Conservation (phyloP, 1,140 invertebrate genomes). For the Pseudoatta argentina region DNA sequence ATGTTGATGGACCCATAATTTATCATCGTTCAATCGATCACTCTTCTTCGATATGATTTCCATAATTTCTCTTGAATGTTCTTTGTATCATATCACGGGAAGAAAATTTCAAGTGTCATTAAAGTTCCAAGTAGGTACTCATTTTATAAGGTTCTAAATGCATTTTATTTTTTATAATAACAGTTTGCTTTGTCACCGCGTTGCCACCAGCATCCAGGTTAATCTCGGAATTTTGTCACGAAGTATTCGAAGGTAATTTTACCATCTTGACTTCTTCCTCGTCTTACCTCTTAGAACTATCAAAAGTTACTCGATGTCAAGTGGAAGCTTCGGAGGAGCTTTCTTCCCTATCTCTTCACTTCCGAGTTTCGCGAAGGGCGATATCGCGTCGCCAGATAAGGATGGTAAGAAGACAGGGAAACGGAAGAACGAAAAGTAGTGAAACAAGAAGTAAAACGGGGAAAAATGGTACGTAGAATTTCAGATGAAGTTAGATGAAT, state of each 20-base stretch:
- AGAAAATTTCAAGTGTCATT: not conserved
- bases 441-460: slow-evolving; percentile 53
- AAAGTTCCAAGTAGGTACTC: not conserved
- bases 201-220: slow-evolving; percentile 14
- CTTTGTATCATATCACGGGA: not conserved
- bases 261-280: slow-evolving; percentile 59
- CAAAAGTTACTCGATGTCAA: slow-evolving; percentile 64
- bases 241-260: slow-evolving; percentile 56
- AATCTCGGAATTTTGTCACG: slow-evolving; percentile 44
- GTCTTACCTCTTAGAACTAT: slow-evolving; percentile 54
- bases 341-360: slow-evolving; percentile 59
- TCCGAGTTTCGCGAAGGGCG: slow-evolving; percentile 65
- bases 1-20: slow-evolving; percentile 64
- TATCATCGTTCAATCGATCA: slow-evolving; percentile 53
- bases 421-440: slow-evolving; percentile 53
- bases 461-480: slow-evolving; percentile 54
- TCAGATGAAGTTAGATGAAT: slow-evolving; percentile 38
- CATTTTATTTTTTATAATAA: slow-evolving; percentile 24
- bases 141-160: not conserved
- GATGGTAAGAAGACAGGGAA: slow-evolving; percentile 28
- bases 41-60: not conserved
- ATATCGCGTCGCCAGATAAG: slow-evolving; percentile 60
- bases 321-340: slow-evolving; percentile 48
- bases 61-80: slow-evolving; percentile 7
- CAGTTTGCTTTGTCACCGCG: not conserved